Evolutionary conservation across 2,797 vertebrate species (phyloP).

Genomic region (Peromyscus nudipes): DNA sequence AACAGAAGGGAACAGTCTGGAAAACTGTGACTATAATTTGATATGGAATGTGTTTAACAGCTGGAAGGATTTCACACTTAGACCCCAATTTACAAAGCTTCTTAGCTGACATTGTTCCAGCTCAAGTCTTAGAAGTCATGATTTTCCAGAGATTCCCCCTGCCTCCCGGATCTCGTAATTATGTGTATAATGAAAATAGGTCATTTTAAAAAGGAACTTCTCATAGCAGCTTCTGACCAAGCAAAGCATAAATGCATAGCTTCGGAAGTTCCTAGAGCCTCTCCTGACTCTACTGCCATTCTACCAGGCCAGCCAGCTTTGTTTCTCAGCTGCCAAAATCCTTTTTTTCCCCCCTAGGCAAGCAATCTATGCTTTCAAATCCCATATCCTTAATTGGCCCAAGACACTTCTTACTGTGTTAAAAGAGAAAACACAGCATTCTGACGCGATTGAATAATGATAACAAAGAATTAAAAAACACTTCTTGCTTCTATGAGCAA

Average conservation of each 20-base stretch:
- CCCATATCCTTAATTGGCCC: neutral
- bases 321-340: conserved; percentile 69
- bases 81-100: conserved; percentile 88
- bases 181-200: conserved; percentile 85
- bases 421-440: conserved; percentile 33
- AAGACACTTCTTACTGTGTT: conserved; percentile 25
- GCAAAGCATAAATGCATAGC: conserved; percentile 78
- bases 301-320: conserved; percentile 74
- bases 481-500: neutral
- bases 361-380: conserved; percentile 63
- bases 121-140: conserved; percentile 87
- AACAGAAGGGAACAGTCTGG: conserved; percentile 82
- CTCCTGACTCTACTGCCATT: conserved; percentile 23
- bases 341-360: conserved; percentile 31
- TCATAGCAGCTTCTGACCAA: conserved; percentile 80
- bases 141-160: conserved; percentile 85
- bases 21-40: conserved; percentile 89
- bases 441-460: neutral
- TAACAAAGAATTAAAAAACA: conserved; percentile 32
- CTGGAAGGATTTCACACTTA: conserved; percentile 92
- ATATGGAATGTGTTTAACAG: conserved; percentile 90
- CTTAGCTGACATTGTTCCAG: conserved; percentile 87
- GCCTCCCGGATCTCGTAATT: conserved; percentile 84
- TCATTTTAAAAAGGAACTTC: conserved; percentile 82
- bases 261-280: conserved; percentile 77